phyloP scores from a whole-genome alignment of 2,888 invertebrate species.

The Orthonychiurus folsomi region DNA sequence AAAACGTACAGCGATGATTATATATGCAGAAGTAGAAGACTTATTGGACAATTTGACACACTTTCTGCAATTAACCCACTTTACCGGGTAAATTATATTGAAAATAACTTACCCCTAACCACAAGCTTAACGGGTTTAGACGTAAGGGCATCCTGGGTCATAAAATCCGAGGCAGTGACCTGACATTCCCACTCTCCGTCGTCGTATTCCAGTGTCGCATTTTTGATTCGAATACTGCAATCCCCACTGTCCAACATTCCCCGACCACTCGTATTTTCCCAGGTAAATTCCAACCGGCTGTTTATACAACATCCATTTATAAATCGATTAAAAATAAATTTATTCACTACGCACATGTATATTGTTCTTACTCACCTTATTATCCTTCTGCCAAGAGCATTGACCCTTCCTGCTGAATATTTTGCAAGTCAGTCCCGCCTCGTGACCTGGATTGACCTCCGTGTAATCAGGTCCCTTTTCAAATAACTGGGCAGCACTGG shows the following conservation, averaged over 20 bases:
- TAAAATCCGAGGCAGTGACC: constrained; percentile 80
- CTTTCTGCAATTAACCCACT: too few species aligned
- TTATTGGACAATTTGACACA: too few species aligned
- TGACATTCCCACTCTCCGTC: constrained; percentile 90
- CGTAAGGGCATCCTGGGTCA: constrained; percentile 71
- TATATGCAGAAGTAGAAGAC: too few species aligned
- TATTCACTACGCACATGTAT: background rate
- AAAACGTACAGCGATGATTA: too few species aligned
- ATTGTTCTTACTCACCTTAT: constrained; percentile 56
- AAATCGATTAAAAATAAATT: background rate
- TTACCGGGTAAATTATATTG: background rate
- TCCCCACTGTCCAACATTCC: constrained; percentile 48
- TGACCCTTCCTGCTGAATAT: constrained; percentile 77
- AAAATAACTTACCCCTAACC: constrained; percentile 61
- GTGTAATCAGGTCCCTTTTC: constrained; percentile 76
- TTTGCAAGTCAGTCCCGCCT: constrained; percentile 73
- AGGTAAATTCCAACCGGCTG: constrained; percentile 81
- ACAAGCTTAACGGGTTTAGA: constrained; percentile 74
- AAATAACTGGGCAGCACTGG: constrained; percentile 56
- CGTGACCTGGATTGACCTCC: constrained; percentile 80
- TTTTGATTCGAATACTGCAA: constrained; percentile 75
- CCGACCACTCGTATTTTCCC: constrained; percentile 76
- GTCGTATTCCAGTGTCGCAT: constrained; percentile 73
- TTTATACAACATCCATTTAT: background rate
- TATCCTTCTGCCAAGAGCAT: constrained; percentile 89